A percentile compares a stretch with the other conserved stretches of the same genome.
Evolutionary conservation across 2,113 vertebrate genomes (phyloP).

Genomic region (Muntiacus reevesi): DNA sequence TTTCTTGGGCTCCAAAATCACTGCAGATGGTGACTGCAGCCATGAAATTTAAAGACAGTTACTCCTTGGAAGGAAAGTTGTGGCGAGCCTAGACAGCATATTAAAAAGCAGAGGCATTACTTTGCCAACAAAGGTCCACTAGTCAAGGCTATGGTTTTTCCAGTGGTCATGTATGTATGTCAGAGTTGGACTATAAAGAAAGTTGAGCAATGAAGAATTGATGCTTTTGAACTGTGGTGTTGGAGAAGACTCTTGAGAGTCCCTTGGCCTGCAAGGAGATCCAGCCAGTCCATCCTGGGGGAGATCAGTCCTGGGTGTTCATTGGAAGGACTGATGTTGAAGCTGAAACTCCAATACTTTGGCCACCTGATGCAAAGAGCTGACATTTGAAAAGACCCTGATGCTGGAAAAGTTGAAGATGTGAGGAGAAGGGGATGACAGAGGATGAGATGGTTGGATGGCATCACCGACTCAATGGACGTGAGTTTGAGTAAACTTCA

Average conservation of each 20-base stretch:
- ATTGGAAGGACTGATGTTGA: background rate
- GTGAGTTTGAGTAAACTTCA: rapidly evolving
- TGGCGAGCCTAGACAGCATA: background rate
- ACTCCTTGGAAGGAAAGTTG: background rate
- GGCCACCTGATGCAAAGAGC: background rate
- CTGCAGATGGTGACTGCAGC: background rate
- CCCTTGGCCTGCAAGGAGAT: background rate
- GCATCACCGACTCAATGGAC: background rate
- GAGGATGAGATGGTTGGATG: background rate
- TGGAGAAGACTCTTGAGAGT: background rate
- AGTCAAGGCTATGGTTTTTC: background rate
- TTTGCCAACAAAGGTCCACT: background rate
- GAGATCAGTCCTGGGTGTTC: background rate
- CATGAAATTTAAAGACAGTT: background rate
- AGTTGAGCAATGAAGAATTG: background rate
- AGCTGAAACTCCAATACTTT: background rate
- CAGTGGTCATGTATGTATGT: background rate
- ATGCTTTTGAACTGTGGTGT: background rate
- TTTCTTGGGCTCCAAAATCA: background rate
- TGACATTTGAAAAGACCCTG: background rate
- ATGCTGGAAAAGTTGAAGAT: background rate
- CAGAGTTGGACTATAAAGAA: background rate
- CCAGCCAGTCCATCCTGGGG: background rate
- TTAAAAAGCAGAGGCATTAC: background rate
- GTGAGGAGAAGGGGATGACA: background rate